These are phyloP conservation scores for Dendronephthya gigantea DNA, from an alignment of 64 coral and sea anemone species.

Conservation along the genomic window DNA sequence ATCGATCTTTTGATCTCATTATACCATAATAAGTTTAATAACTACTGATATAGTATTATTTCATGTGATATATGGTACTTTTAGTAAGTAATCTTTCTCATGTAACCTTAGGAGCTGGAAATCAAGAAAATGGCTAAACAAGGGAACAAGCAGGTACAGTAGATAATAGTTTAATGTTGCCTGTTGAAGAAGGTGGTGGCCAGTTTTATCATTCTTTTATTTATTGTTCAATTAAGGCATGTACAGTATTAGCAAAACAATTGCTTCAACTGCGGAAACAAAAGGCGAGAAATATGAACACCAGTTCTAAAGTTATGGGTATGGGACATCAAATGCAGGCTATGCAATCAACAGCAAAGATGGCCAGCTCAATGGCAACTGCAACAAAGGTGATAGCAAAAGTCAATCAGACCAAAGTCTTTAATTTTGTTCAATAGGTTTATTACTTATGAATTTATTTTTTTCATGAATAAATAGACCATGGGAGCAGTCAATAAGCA, in stretches of 20 bases:
- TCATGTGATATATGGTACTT: no score
- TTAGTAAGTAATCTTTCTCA: not conserved
- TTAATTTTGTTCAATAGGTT: not conserved
- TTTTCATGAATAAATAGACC: no score
- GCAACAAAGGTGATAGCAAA: constrained; percentile 69
- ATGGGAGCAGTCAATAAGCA: constrained; percentile 88
- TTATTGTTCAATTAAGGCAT: constrained; percentile 47
- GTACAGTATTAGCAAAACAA: constrained; percentile 84
- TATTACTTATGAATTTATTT: not conserved
- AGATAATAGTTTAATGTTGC: no score
- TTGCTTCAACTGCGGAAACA: constrained; percentile 83
- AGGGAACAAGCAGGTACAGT: constrained; percentile 97
- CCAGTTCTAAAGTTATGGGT: constrained; percentile 61
- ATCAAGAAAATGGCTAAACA: constrained; percentile 97
- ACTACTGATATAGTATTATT: no score
- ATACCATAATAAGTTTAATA: no score
- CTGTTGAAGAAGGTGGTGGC: not conserved
- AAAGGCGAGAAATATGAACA: constrained; percentile 66
- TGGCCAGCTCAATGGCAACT: constrained; percentile 93
- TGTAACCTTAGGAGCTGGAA: constrained; percentile 58
- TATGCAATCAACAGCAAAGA: constrained; percentile 81
- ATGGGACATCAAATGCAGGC: constrained; percentile 89
- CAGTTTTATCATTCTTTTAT: not conserved
- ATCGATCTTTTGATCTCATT: not conserved
- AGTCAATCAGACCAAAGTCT: no score